Percentiles rank a stretch among this genome's conserved stretches.
These are phyloP conservation scores for Gymnogyps californianus DNA, from an alignment of 2,113 vertebrate species.

Conservation along the genomic window DNA sequence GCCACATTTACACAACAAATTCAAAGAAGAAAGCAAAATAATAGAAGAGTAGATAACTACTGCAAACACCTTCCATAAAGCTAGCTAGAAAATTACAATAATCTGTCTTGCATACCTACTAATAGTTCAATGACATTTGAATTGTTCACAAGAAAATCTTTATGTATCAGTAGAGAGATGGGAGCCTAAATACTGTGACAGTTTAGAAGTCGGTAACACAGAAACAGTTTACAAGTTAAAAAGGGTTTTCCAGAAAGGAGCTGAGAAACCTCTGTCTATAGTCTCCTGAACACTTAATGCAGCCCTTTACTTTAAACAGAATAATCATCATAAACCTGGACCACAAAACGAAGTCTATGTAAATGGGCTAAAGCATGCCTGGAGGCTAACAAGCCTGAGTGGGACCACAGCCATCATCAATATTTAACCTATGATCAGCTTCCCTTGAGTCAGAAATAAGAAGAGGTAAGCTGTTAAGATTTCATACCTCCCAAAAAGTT, in stretches of 20 bases:
- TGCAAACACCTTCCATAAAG: neutral
- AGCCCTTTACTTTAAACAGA: neutral
- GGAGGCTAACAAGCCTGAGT: neutral
- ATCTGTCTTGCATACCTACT: neutral
- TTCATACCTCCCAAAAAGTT: neutral
- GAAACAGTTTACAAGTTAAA: neutral
- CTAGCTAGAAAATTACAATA: neutral
- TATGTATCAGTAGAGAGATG: neutral
- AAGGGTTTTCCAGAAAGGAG: neutral
- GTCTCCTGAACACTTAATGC: neutral
- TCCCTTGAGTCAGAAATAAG: neutral
- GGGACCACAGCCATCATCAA: neutral
- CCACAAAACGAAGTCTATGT: neutral
- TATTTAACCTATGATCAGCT: neutral
- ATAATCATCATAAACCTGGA: neutral
- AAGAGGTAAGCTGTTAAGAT: neutral
- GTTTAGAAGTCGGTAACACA: neutral
- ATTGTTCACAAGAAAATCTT: neutral
- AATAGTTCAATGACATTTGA: neutral
- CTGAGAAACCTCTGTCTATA: neutral
- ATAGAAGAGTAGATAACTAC: neutral
- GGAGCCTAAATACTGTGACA: neutral
- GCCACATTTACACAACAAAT: neutral
- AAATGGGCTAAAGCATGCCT: neutral
- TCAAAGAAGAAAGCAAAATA: neutral